phyloP scores from a whole-genome alignment of 2,113 vertebrate species.

The Engraulis encrasicolus region DNA sequence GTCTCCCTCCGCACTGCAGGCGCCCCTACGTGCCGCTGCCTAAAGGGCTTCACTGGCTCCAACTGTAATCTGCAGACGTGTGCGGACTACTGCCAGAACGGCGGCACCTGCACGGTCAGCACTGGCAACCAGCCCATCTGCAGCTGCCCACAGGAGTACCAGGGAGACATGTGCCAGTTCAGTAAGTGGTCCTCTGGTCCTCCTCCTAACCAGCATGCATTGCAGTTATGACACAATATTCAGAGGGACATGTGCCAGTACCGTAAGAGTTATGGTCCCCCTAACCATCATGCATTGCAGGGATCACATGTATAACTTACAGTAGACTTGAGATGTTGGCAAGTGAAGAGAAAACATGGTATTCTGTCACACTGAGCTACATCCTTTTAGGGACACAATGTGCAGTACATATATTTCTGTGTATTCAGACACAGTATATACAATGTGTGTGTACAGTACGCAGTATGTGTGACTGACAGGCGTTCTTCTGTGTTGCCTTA shows the following conservation, averaged over 20 bases:
- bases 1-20: constrained; percentile 66
- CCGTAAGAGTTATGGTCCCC: too few relatives aligned
- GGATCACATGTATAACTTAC: too few relatives aligned
- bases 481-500: constrained; percentile 51
- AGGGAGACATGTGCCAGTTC: constrained; percentile 93
- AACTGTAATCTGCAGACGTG: constrained; percentile 86
- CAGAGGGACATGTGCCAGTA: too few relatives aligned
- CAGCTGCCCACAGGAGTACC: constrained; percentile 79
- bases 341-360: too few relatives aligned
- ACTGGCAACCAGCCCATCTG: constrained; percentile 94
- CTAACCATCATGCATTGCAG: too few relatives aligned
- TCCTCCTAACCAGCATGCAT: neutral
- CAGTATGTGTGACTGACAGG: neutral
- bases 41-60: constrained; percentile 90
- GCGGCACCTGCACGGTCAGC: constrained; percentile 89
- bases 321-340: too few relatives aligned
- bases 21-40: constrained; percentile 91
- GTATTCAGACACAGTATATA: too few relatives aligned
- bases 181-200: constrained; percentile 89
- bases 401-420: too few relatives aligned
- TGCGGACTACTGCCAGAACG: constrained; percentile 85
- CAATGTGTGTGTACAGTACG: neutral
- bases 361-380: too few relatives aligned
- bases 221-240: neutral
- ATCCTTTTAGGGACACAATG: too few relatives aligned